Evolutionary conservation across 2,797 vertebrate genomes (phyloP).

Genomic region (Cyprinodon diabolis): DNA sequence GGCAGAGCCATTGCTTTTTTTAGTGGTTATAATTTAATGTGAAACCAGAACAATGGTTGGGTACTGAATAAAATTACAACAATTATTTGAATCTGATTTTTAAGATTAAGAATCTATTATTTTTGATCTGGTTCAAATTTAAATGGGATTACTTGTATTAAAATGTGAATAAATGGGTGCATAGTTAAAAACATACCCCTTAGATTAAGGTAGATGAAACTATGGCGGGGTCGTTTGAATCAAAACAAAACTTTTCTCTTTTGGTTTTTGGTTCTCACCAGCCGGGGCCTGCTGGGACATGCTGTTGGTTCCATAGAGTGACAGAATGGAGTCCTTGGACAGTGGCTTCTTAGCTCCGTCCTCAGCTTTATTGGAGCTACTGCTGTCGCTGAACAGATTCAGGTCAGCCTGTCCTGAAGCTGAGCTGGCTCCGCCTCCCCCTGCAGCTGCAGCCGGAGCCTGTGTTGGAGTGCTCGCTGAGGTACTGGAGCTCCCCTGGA

Average conservation of each 20-base stretch:
- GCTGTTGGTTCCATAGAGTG: conserved; percentile 90
- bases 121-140: too few species aligned
- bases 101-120: too few species aligned
- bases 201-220: not conserved
- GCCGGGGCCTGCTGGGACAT: conserved; percentile 87
- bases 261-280: conserved; percentile 71
- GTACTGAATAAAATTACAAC: too few species aligned
- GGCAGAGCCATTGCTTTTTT: too few species aligned
- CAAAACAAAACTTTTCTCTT: not conserved
- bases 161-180: too few species aligned
- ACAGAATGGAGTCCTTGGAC: conserved; percentile 99
- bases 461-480: conserved; percentile 71
- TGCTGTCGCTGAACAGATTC: conserved; percentile 92
- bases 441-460: conserved; percentile 67
- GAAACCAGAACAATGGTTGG: too few species aligned
- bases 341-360: conserved; percentile 92
- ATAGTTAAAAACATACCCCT: too few species aligned
- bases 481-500: conserved; percentile 86
- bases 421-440: conserved; percentile 71
- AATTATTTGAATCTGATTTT: too few species aligned
- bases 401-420: conserved; percentile 85
- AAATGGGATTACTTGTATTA: too few species aligned
- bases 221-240: not conserved
- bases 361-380: conserved; percentile 86
- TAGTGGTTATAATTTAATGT: too few species aligned